These are phyloP conservation scores for Aricia agestis DNA, from an alignment of 1,140 invertebrate species.

Conservation along the genomic window DNA sequence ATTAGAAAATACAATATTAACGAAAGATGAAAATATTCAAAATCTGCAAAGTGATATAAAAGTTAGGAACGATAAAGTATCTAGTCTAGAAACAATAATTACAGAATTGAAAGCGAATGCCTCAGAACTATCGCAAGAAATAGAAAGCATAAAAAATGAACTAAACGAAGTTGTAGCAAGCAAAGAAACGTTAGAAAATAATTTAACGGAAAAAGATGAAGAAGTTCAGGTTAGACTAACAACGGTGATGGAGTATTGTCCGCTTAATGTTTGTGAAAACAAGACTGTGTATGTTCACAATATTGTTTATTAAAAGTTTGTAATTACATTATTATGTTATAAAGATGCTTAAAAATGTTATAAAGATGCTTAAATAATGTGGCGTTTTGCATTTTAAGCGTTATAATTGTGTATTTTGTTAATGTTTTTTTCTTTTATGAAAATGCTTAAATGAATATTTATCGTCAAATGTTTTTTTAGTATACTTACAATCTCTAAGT, in stretches of 20 bases:
- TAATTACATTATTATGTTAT: no score
- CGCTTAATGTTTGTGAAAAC: background rate
- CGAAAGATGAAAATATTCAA: constrained; percentile 33
- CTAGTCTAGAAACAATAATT: background rate
- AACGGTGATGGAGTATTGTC: constrained; percentile 26
- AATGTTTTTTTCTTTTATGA: no score
- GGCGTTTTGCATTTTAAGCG: no score
- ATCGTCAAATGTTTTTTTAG: no score
- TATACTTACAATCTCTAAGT: no score
- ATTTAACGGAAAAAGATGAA: constrained; percentile 43
- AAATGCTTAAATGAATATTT: no score
- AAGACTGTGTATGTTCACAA: background rate
- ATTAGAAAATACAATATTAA: constrained; percentile 32
- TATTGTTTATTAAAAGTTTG: no score
- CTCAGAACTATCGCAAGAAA: constrained; percentile 33
- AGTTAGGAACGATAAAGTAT: background rate
- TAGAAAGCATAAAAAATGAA: constrained; percentile 45
- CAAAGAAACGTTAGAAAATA: constrained; percentile 6
- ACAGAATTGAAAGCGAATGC: background rate
- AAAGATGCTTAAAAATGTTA: no score
- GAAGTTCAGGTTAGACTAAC: constrained; percentile 54
- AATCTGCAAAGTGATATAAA: background rate
- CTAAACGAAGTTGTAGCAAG: constrained; percentile 42
- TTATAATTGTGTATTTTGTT: no score
- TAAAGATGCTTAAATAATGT: no score